Evolutionary conservation across 2,888 invertebrate species (phyloP).

Genomic region (Oscheius onirici): DNA sequence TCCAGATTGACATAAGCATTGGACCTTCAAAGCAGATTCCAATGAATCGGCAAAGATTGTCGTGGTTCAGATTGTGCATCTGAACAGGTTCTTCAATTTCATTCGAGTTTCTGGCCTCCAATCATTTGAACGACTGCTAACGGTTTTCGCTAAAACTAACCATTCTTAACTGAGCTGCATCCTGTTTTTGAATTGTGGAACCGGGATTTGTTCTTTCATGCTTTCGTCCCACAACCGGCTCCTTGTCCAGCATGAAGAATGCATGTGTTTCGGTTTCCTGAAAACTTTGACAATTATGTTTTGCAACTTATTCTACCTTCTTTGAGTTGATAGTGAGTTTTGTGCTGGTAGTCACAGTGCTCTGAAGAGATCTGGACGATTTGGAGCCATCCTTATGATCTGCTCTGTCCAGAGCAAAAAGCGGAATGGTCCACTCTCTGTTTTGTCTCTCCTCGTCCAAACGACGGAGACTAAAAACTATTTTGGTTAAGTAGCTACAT

Average conservation of each 20-base stretch:
- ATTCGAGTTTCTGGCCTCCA: background rate
- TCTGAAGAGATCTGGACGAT: conserved; percentile 44
- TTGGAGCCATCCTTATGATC: conserved; percentile 35
- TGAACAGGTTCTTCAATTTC: conserved; percentile 30
- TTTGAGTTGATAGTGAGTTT: conserved; percentile 52
- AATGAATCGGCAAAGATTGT: conserved; percentile 62
- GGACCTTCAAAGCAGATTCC: conserved; percentile 64
- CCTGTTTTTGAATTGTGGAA: background rate
- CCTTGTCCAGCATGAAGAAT: conserved; percentile 45
- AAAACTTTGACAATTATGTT: background rate
- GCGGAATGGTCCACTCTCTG: conserved; percentile 48
- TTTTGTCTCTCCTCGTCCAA: conserved; percentile 48
- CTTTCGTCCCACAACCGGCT: conserved; percentile 54
- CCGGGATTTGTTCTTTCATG: conserved; percentile 32
- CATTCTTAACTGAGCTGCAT: conserved; percentile 33
- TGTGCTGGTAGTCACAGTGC: conserved; percentile 48
- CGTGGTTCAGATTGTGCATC: conserved; percentile 58
- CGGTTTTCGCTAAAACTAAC: no score
- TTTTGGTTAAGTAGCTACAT: no score
- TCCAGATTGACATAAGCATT: conserved; percentile 58
- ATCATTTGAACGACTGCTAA: no score
- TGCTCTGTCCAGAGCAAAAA: conserved; percentile 38
- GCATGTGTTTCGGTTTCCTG: conserved; percentile 52
- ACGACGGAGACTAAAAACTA: conserved; percentile 35
- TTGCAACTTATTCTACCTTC: conserved; percentile 40